phyloP scores from a whole-genome alignment of 2,888 invertebrate genomes.

The Yponomeuta malinellus region DNA sequence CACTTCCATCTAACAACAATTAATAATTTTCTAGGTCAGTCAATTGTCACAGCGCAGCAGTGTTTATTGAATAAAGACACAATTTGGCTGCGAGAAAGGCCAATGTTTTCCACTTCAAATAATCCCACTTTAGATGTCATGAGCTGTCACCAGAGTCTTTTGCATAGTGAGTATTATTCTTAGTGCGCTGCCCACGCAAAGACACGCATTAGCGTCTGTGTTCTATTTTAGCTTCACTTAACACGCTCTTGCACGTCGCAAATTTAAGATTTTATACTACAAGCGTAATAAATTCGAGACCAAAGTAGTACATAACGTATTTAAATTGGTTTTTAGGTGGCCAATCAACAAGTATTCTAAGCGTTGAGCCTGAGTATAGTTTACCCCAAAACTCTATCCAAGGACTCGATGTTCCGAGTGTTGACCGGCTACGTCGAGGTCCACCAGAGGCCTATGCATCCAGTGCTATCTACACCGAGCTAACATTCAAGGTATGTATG shows the following conservation, averaged over 20 bases:
- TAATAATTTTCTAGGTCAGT: slow-evolving; percentile 48
- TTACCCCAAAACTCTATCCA: slow-evolving; percentile 69
- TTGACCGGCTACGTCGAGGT: slow-evolving; percentile 59
- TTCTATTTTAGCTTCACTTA: neutral
- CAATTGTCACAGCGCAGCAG: slow-evolving; percentile 69
- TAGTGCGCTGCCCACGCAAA: neutral
- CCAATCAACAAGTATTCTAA: slow-evolving; percentile 62
- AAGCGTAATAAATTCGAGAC: too few relatives aligned
- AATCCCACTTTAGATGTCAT: slow-evolving; percentile 54
- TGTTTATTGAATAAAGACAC: slow-evolving; percentile 72
- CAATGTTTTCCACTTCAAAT: slow-evolving; percentile 57
- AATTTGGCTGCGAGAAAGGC: slow-evolving; percentile 66
- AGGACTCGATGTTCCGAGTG: slow-evolving; percentile 61
- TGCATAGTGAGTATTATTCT: slow-evolving; percentile 51
- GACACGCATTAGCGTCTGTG: neutral
- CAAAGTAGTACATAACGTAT: too few relatives aligned
- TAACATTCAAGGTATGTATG: slow-evolving; percentile 66
- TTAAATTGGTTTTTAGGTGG: slow-evolving; percentile 39
- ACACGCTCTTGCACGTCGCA: neutral
- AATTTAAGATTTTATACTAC: slow-evolving; percentile 1
- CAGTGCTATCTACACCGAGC: slow-evolving; percentile 72
- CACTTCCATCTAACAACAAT: slow-evolving; percentile 3
- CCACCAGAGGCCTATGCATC: slow-evolving; percentile 71
- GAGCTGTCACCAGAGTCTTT: slow-evolving; percentile 66
- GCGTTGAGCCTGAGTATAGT: slow-evolving; percentile 68